phyloP scores from a whole-genome alignment of 2,113 vertebrate species.

The Lipophrys pholis region DNA sequence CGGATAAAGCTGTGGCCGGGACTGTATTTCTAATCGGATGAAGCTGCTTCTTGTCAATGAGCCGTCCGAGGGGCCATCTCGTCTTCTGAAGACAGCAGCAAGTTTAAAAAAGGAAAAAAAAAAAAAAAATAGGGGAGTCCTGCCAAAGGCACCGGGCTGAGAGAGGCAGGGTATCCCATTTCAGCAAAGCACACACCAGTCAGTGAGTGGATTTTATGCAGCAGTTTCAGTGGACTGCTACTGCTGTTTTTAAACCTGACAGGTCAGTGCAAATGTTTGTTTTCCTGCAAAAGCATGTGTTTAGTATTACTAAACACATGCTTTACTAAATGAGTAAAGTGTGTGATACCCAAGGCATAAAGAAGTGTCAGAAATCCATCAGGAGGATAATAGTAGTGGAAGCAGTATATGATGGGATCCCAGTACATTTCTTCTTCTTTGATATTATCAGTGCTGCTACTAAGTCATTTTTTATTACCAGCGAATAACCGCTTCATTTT shows the following conservation, averaged over 20 bases:
- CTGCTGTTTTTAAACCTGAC: slow-evolving; percentile 1
- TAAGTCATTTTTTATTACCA: too few species aligned
- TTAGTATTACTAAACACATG: too few species aligned
- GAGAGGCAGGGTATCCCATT: slow-evolving; percentile 54
- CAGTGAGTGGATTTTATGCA: slow-evolving; percentile 43
- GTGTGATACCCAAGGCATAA: too few species aligned
- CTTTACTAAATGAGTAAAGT: too few species aligned
- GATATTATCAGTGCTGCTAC: too few species aligned
- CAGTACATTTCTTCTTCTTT: too few species aligned
- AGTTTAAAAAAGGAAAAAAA: slow-evolving; percentile 39
- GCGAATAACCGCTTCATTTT: too few species aligned
- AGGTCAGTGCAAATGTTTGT: slow-evolving; percentile 27
- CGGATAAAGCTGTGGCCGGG: slow-evolving; percentile 50
- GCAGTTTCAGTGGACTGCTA: slow-evolving; percentile 8
- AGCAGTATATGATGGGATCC: too few species aligned
- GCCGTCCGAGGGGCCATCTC: background rate
- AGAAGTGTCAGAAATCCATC: too few species aligned
- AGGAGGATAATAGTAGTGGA: too few species aligned
- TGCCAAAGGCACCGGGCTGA: slow-evolving; percentile 31
- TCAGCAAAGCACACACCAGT: slow-evolving; percentile 49
- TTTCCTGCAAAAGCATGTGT: slow-evolving; percentile 3
- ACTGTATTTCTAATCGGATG: slow-evolving; percentile 60
- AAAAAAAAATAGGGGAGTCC: slow-evolving; percentile 26
- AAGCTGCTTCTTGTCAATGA: slow-evolving; percentile 24
- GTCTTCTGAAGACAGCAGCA: slow-evolving; percentile 16